Base-by-base conservation (phyloP, 2,113 vertebrate species). In the Nothoprocta pentlandii region DNA sequence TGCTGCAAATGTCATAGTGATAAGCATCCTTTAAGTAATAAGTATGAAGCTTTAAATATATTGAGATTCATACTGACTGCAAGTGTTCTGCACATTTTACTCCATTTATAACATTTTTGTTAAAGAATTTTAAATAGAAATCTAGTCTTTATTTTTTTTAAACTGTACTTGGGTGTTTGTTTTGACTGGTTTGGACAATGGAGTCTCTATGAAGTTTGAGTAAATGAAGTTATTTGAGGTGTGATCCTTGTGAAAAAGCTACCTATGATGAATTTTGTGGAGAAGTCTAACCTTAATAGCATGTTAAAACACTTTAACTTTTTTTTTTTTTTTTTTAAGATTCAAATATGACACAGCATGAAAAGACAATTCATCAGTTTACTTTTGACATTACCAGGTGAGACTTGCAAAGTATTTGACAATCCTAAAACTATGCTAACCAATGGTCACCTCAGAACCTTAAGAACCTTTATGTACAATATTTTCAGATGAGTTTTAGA, bases 101-200 rank as follows among this genome's bases (percentile, higher is more conserved):
- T 81, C 49, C 58, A 46, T 95, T 95, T 95, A 83, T 85, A 94
- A 92, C 61, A 47, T 26, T 88, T 93, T 68, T 76, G 93, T 95
- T 84, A 84, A 87, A 81, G 39, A 68, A 7, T 68, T 97, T 86
- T 73, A 86, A 97, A 95, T 87, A 93, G 93, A 95, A 94, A 84
- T 84, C 66, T 80, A 78, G 56, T 79, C 76, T 85, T 63, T 34
- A 22, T 77, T 97, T 94, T 90, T 61, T 73, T 86, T 94, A 88
- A 71, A 71, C 87, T 68, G 56, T 71, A 76, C 66, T n/a, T 63
- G 19, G 49, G 6, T 97, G 49, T 83, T 93, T 88, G 28, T 75
- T 95, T 94, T 75, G 66, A 93, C 74, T 66, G 3, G 78, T 86
- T 76, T 73, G 80, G 80, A 93, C 83, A 95, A 88, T 73, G 80